Percentiles rank a stretch among this genome's conserved stretches.
phyloP scores from a whole-genome alignment of 2,888 invertebrate genomes.

The Caenorhabditis sinica region DNA sequence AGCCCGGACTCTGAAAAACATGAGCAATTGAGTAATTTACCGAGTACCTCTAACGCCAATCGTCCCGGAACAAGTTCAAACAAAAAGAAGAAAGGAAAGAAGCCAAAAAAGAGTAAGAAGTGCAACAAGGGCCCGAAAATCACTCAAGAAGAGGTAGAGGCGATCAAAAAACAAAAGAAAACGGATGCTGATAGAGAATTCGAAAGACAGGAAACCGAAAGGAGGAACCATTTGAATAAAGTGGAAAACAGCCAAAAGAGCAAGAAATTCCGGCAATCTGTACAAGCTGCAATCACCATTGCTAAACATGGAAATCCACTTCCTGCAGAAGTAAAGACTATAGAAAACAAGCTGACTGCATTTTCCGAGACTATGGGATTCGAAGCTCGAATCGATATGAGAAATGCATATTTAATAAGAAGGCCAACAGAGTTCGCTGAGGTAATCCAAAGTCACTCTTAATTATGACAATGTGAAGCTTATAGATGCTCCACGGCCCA shows the following conservation, averaged over 20 bases:
- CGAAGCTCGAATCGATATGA: neutral
- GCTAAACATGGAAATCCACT: neutral
- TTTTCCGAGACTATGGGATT: neutral
- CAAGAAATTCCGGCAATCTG: neutral
- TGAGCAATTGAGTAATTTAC: neutral
- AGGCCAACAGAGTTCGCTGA: neutral
- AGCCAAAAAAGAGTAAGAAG: slow-evolving; percentile 29
- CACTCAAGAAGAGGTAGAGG: slow-evolving; percentile 52
- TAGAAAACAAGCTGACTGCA: neutral
- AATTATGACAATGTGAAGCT: neutral
- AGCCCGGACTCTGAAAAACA: too few species aligned
- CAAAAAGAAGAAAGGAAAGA: slow-evolving; percentile 19
- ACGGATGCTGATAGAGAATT: slow-evolving; percentile 27
- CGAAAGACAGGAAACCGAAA: neutral
- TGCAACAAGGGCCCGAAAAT: slow-evolving; percentile 34
- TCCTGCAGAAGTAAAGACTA: slow-evolving; percentile 9
- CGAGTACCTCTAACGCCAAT: too few species aligned
- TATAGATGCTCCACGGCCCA: slow-evolving; percentile 3
- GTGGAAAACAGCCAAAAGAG: slow-evolving; percentile 3
- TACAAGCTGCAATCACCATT: neutral
- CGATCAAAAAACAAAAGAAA: slow-evolving; percentile 43
- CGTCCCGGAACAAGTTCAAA: too few species aligned
- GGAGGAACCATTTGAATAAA: neutral
- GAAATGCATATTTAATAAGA: slow-evolving; percentile 4
- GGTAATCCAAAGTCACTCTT: neutral